Evolutionary conservation across 2,113 vertebrate species (phyloP), one percentile per base, ranked within the genome.

Genomic region (Scopus umbretta): DNA sequence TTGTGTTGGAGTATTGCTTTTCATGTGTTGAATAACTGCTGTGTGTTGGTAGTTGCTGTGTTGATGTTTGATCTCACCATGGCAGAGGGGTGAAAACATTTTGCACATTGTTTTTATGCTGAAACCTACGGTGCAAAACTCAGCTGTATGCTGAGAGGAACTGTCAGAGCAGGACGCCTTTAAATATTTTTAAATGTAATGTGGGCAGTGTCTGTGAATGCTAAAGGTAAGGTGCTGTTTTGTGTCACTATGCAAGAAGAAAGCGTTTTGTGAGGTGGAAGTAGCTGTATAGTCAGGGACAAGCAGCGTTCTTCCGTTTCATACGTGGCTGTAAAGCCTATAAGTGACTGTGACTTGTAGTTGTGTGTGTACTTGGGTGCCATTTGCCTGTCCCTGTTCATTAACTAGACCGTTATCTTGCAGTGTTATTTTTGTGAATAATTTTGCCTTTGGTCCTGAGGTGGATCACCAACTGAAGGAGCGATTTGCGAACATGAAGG

Each of bases 351-450:
- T 63, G 62, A 3, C 13, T 9, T 25, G 13, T 11, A 3, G 25
- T 4, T 25, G 61, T n/a, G n/a, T 42, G 9, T 15, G 3, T 38
- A 4, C 20, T 66, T 13, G 65, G 45, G 47, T 83, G 78, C 47
- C 26, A 0, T 32, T 43, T 86, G 43, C 43, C 30, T 67, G 25
- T 83, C 52, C 62, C 62, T 11, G 8, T 65, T 67, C 16, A 96
- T 86, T 98, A 97, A 86, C 97, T 82, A 56, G 50, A 91, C 58
- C 80, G 5, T 96, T 98, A 38, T 97, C 97, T 98, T 98, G 94
- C 98, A 99, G 99, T 98, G 99, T 99, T 98, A 99, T 99, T 98
- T 99, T 99, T 99, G 99, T 99, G 98, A 99, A 99, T 99, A 99
- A 99, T 96, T 99, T 99, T 99, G 99, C 99, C 98, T 99, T 99